These are phyloP conservation scores for Rhabdornis inornatus DNA, from an alignment of 2,113 vertebrate species.

Conservation along the genomic window DNA sequence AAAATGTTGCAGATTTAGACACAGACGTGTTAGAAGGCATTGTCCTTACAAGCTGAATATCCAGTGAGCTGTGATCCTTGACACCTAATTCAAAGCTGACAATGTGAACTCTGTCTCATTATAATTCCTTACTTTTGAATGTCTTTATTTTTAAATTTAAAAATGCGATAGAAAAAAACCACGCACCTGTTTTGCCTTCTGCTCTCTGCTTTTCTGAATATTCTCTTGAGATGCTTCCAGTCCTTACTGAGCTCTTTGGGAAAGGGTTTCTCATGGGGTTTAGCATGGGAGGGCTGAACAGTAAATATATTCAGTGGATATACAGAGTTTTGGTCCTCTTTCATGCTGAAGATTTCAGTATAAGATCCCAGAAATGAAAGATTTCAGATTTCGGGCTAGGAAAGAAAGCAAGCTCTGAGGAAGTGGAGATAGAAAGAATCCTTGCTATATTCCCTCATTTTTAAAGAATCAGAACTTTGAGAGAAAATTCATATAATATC, in stretches of 20 bases:
- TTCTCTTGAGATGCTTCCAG: not conserved
- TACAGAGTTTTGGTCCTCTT: not conserved
- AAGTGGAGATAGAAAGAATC: not conserved
- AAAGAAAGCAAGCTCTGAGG: not conserved
- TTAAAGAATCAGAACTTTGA: not conserved
- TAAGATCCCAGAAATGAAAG: not conserved
- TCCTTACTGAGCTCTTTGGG: not conserved
- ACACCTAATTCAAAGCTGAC: not conserved
- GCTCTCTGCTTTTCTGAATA: not conserved
- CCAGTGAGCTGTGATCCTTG: not conserved
- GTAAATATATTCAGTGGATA: not conserved
- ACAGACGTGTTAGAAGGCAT: not conserved
- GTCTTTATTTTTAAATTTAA: not conserved
- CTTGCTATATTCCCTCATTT: not conserved
- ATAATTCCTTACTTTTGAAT: not conserved
- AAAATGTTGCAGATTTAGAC: not conserved
- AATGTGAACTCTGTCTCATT: not conserved
- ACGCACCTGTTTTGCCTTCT: not conserved
- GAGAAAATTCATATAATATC: not conserved
- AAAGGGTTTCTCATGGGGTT: not conserved
- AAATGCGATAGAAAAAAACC: not conserved
- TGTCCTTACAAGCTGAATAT: not conserved
- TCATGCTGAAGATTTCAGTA: not conserved
- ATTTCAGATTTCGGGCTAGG: not conserved
- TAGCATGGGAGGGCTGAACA: not conserved